Percentiles rank a stretch among this genome's conserved stretches.
These are phyloP conservation scores for Monomorium pharaonis DNA, from an alignment of 1,140 invertebrate species.

Conservation along the genomic window DNA sequence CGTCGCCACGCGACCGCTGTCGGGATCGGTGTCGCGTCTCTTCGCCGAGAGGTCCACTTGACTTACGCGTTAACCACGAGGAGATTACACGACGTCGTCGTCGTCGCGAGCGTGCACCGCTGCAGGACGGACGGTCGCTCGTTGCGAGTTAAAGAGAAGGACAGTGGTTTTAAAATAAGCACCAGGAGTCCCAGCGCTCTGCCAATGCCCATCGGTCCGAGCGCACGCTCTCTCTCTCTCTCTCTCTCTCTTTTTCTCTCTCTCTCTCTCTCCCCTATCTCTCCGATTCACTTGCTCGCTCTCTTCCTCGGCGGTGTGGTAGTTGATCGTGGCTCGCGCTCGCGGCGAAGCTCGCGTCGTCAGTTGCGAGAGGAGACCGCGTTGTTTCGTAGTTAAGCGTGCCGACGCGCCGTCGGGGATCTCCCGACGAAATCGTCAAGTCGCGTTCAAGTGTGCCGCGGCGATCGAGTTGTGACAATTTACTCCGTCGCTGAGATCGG, in stretches of 20 bases:
- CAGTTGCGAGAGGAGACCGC: slow-evolving; percentile 38
- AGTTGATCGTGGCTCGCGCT: slow-evolving; percentile 80
- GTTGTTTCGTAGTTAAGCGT: slow-evolving; percentile 15
- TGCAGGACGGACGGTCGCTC: slow-evolving; percentile 61
- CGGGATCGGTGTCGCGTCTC: not conserved
- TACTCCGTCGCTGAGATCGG: not conserved
- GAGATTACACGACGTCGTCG: slow-evolving; percentile 24
- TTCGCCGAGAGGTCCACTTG: slow-evolving; percentile 25
- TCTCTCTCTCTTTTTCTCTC: not conserved
- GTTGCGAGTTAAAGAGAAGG: slow-evolving; percentile 79
- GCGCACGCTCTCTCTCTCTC: slow-evolving; percentile 35
- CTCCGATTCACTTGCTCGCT: slow-evolving; percentile 48
- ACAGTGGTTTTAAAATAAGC: slow-evolving; percentile 84
- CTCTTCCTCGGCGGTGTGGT: slow-evolving; percentile 76
- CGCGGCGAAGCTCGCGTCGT: slow-evolving; percentile 64
- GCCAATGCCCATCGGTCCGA: slow-evolving; percentile 76
- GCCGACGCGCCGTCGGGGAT: not conserved
- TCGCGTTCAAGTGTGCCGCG: not conserved
- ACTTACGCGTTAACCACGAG: slow-evolving; percentile 20
- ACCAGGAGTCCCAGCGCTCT: slow-evolving; percentile 73
- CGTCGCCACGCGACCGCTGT: not conserved
- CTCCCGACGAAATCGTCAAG: not conserved
- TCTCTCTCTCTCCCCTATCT: slow-evolving; percentile 6
- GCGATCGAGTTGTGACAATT: not conserved
- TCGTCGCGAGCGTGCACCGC: slow-evolving; percentile 40